These are phyloP conservation scores for Callipepla californica DNA, from an alignment of 2,113 vertebrate species.

Conservation along the genomic window DNA sequence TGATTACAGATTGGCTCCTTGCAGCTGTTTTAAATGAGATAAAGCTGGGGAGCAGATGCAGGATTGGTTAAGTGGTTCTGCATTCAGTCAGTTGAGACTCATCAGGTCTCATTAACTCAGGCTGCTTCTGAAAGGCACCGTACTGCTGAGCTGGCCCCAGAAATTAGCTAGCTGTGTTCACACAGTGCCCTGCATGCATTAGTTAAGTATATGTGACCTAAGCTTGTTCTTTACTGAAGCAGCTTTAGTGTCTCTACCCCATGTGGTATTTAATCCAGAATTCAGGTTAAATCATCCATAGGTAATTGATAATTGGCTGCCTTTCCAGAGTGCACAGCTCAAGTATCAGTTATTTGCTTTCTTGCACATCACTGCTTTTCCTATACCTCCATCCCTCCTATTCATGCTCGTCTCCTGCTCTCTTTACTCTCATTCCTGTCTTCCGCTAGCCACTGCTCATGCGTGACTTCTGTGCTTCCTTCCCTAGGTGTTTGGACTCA, in stretches of 20 bases:
- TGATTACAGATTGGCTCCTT: neutral
- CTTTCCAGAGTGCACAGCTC: neutral
- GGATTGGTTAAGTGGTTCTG: neutral
- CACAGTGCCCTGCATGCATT: neutral
- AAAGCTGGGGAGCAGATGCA: neutral
- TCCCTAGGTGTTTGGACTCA: neutral
- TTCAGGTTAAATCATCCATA: accelerated
- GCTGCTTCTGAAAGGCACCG: neutral
- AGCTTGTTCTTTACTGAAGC: neutral
- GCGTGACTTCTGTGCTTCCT: neutral
- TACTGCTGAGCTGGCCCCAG: constrained; percentile 5
- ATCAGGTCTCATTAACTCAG: constrained; percentile 20
- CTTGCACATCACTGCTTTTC: neutral
- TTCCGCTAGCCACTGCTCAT: neutral
- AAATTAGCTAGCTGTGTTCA: neutral
- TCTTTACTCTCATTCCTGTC: neutral
- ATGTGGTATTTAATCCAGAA: neutral
- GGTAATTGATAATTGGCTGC: neutral
- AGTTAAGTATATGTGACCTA: neutral
- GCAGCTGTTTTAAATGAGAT: constrained; percentile 1
- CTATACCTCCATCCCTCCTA: accelerated
- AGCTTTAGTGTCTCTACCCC: neutral
- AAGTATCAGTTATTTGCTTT: neutral
- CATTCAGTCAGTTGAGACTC: constrained; percentile 7
- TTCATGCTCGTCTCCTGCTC: neutral